Percentiles rank a stretch among this genome's conserved stretches.
Evolutionary conservation across 2,797 vertebrate species (phyloP).

Genomic region (Macropus fuliginosus): DNA sequence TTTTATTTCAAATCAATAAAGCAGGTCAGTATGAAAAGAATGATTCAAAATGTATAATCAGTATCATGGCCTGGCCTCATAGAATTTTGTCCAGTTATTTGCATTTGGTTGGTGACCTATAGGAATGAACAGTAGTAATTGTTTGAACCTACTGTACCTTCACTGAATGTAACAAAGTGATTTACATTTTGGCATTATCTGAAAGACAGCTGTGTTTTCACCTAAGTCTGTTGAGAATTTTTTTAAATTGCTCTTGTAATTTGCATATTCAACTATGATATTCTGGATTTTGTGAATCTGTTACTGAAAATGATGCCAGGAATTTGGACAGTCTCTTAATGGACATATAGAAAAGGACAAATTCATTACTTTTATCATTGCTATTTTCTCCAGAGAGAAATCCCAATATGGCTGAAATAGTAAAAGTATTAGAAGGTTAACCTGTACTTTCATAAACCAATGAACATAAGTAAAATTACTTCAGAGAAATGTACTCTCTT

Average conservation of each 20-base stretch:
- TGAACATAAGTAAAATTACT: constrained; percentile 55
- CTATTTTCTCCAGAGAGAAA: constrained; percentile 51
- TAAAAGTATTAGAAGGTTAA: constrained; percentile 70
- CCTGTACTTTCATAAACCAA: constrained; percentile 68
- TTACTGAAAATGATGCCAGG: constrained; percentile 75
- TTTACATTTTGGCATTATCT: constrained; percentile 75
- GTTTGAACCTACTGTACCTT: not conserved
- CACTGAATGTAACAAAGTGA: constrained; percentile 40
- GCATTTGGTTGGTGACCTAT: not conserved
- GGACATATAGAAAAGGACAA: constrained; percentile 46
- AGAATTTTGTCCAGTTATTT: not conserved
- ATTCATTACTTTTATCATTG: constrained; percentile 70
- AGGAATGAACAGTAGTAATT: not conserved
- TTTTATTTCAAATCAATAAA: not conserved
- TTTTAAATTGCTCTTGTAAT: constrained; percentile 67
- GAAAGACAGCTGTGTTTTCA: constrained; percentile 68
- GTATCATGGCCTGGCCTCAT: not conserved
- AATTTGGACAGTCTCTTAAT: constrained; percentile 34
- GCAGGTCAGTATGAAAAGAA: not conserved
- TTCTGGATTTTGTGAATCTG: constrained; percentile 66
- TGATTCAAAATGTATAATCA: not conserved
- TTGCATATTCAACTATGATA: constrained; percentile 72
- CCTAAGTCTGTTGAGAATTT: constrained; percentile 66
- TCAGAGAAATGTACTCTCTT: constrained; percentile 15
- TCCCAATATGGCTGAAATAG: constrained; percentile 47